Evolutionary conservation across 2,113 vertebrate genomes (phyloP).

Genomic region (Pongo abelii): DNA sequence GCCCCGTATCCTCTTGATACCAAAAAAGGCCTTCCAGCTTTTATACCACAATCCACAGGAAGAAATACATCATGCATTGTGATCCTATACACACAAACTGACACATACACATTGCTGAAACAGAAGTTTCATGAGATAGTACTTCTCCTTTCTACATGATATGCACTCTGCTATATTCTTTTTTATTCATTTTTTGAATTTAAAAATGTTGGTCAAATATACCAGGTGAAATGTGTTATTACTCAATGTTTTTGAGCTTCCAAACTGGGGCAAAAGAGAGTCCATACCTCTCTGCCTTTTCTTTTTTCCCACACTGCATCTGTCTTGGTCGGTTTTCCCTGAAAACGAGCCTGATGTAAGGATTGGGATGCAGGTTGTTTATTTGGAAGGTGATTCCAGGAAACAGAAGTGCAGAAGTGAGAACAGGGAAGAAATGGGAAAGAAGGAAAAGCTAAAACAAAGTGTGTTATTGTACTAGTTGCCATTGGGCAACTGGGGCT

Average conservation of each 20-base stretch:
- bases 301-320: not conserved
- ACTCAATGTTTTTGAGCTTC: not conserved
- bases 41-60: not conserved
- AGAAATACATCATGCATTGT: not conserved
- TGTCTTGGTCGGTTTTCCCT: not conserved
- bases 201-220: not conserved
- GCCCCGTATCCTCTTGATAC: not conserved
- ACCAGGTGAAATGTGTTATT: not conserved
- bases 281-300: not conserved
- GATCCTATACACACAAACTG: not conserved
- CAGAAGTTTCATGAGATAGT: not conserved
- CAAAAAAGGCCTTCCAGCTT: not conserved
- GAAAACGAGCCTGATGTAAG: not conserved
- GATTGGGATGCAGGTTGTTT: not conserved
- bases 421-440: not conserved
- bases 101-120: not conserved
- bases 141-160: not conserved
- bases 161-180: not conserved
- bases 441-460: not conserved
- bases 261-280: not conserved
- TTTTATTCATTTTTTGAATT: not conserved
- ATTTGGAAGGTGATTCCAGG: not conserved
- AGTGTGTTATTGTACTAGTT: not conserved
- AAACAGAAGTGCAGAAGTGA: not conserved
- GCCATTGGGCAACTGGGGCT: not conserved